A percentile compares a stretch with the other conserved stretches of the same genome.
These are phyloP conservation scores for Cranoglanis bouderius DNA, from an alignment of 2,113 vertebrate genomes.

Conservation along the genomic window DNA sequence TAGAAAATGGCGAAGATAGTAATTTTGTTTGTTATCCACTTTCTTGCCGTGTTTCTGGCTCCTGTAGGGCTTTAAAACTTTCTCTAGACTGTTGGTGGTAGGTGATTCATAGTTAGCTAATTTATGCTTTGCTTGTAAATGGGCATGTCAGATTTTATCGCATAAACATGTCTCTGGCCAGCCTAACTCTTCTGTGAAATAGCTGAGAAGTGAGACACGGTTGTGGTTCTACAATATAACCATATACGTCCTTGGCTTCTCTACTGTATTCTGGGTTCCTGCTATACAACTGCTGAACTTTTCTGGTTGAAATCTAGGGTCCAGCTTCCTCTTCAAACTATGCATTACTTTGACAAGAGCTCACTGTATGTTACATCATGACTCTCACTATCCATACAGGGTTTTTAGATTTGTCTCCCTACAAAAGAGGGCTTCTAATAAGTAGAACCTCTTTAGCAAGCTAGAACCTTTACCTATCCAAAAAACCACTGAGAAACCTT, in stretches of 20 bases:
- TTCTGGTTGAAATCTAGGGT: neutral
- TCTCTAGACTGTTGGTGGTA: neutral
- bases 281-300: neutral
- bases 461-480: neutral
- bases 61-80: neutral
- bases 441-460: neutral
- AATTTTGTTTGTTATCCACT: neutral
- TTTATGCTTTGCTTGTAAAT: neutral
- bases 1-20: neutral
- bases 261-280: neutral
- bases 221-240: neutral
- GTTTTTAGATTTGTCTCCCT: neutral
- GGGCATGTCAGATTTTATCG: neutral
- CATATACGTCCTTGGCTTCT: neutral
- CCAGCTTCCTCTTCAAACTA: neutral
- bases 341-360: neutral
- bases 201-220: neutral
- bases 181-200: neutral
- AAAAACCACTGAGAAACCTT: neutral
- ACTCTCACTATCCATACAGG: neutral
- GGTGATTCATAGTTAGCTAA: neutral
- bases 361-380: neutral
- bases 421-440: neutral
- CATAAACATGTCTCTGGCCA: neutral
- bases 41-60: neutral